Evolutionary conservation across 2,888 invertebrate species (phyloP).

Genomic region (Therioaphis trifolii): DNA sequence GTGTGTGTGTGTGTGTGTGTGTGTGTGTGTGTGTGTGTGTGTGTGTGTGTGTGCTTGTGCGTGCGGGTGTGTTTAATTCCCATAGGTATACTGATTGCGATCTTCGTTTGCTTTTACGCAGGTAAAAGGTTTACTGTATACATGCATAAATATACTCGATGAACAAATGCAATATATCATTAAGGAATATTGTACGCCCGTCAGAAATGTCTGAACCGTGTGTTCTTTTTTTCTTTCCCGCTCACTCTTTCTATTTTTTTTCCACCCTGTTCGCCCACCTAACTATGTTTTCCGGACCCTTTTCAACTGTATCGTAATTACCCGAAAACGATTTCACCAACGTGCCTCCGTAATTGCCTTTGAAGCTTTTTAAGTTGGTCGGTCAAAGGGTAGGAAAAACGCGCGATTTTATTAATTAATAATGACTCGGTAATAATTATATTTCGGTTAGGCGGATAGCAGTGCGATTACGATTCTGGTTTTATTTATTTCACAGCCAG

Average conservation of each 20-base stretch:
- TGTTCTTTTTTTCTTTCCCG: constrained; percentile 19
- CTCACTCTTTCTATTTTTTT: neutral
- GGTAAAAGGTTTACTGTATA: constrained; percentile 33
- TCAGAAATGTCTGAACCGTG: constrained; percentile 41
- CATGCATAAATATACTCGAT: constrained; percentile 41
- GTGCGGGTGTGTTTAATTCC: constrained; percentile 6
- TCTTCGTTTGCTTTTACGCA: constrained; percentile 21
- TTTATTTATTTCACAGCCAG: constrained; percentile 30
- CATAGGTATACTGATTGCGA: constrained; percentile 28
- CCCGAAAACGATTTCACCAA: constrained; percentile 55
- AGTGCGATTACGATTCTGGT: neutral
- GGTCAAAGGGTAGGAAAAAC: constrained; percentile 26
- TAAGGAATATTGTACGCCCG: constrained; percentile 42
- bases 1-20: neutral
- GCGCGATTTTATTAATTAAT: constrained; percentile 56
- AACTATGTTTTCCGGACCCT: constrained; percentile 52
- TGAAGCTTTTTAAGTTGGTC: constrained; percentile 45
- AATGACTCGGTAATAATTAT: constrained; percentile 52
- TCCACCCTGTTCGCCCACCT: neutral
- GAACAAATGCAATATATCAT: constrained; percentile 51
- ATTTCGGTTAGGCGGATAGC: constrained; percentile 20
- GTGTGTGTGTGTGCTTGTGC: neutral
- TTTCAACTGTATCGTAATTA: constrained; percentile 49
- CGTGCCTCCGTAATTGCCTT: constrained; percentile 32
- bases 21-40: neutral